Evolutionary conservation across 1,140 invertebrate genomes (phyloP), one percentile per base, ranked within the genome.

Genomic region (Onthophagus taurus): DNA sequence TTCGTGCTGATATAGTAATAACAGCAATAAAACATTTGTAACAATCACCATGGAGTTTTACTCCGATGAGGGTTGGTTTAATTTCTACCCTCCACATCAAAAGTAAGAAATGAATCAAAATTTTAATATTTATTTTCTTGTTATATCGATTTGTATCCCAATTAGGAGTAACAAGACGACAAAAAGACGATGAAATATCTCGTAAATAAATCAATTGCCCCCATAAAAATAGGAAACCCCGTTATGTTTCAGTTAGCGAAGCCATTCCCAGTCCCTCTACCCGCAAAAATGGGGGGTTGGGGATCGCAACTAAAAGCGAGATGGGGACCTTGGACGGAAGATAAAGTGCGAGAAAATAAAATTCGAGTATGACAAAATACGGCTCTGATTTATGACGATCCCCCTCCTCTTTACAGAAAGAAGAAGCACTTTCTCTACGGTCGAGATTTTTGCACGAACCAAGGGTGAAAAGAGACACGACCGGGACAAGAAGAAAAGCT

Each of bases 321-420:
- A 58, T 48, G 52, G 55, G 50, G 54, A 54, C 55, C 57, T 56
- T n/a, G 50, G 54, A 57, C 55, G 55, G 45, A 60, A 54, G 58
- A 60, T 59, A 58, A 60, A 60, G 53, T 55, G 48, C 47, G 30
- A 20, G 42, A 47, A 60, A 60, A 60, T 60, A 58, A 60, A 60
- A 60, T 54, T 49, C 31, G 54, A 53, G 54, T 42, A 60, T 58
- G 58, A 60, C 52, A 57, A 60, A 60, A 52, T 38, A 24, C 21
- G 38, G 24, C 21, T 34, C 35, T 49, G 36, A 41, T 45, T 49
- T 49, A 49, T 45, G 17, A 17, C 35, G n/a, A n/a, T n/a, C 3
- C 16, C 21, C 18, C 21, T 14, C 18, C 3, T 7, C 18, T 20
- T 38, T 6, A 5, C 6, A 21, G 4, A 19, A 38, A 38, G n/a